Conservation (phyloP, 2,888 invertebrate species). For the Eutolmus rufibarbis region DNA sequence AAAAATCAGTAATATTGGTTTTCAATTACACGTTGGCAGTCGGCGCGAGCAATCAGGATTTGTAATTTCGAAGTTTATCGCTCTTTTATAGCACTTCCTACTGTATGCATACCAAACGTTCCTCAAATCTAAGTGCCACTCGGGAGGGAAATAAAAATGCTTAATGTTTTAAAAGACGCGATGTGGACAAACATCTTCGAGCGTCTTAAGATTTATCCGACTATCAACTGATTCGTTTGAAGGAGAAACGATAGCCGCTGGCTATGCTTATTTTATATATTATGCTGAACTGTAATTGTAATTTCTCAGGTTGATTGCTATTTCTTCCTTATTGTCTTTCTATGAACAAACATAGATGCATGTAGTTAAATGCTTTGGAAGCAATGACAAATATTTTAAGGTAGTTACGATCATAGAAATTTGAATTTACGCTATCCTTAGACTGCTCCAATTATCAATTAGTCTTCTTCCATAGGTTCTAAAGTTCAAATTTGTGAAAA, state of each 20-base stretch:
- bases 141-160: neutral
- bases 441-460: no score
- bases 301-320: neutral
- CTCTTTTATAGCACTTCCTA: neutral
- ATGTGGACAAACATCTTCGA: neutral
- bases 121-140: neutral
- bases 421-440: no score
- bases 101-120: neutral
- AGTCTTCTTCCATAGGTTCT: no score
- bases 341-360: neutral
- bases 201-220: neutral
- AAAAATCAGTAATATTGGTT: neutral
- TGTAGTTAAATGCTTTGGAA: neutral
- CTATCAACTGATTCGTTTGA: neutral
- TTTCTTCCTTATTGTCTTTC: neutral
- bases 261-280: neutral
- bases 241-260: neutral
- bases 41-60: neutral
- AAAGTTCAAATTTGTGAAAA: no score
- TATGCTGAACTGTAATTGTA: neutral
- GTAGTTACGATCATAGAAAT: no score
- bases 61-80: neutral
- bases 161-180: neutral
- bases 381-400: no score
- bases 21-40: neutral